phyloP scores from a whole-genome alignment of 2,797 vertebrate genomes.

The Sebastiscus albofasciatus region DNA sequence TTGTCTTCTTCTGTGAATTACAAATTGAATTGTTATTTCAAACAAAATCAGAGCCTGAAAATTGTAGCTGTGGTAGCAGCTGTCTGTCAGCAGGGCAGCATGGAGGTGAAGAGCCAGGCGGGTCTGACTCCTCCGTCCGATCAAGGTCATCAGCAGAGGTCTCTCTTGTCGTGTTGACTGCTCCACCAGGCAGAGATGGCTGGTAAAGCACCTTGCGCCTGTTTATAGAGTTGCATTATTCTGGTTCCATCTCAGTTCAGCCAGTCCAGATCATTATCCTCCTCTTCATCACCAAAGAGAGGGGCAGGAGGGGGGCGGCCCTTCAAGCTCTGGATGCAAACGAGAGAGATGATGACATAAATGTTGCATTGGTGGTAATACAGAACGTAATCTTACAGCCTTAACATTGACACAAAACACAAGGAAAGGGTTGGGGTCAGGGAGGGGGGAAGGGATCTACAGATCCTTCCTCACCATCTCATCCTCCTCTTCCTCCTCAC shows the following conservation, averaged over 20 bases:
- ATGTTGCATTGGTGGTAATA: not conserved
- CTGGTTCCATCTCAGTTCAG: constrained; percentile 81
- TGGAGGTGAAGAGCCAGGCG: not conserved
- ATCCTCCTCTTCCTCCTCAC: constrained; percentile 92
- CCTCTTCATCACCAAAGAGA: constrained; percentile 91
- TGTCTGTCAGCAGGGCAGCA: not conserved
- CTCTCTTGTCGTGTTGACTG: not conserved
- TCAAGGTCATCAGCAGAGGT: not conserved
- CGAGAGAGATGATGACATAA: not conserved
- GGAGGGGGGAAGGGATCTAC: not conserved
- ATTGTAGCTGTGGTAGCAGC: not conserved
- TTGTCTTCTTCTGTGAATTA: constrained; percentile 4
- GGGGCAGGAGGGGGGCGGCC: constrained; percentile 91
- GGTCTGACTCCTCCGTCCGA: not conserved
- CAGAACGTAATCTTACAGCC: not conserved
- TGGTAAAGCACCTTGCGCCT: not conserved
- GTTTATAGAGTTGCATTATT: not conserved
- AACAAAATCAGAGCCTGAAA: constrained; percentile 13
- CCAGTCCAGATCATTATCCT: constrained; percentile 93
- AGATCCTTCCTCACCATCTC: constrained; percentile 88
- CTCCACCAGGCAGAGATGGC: not conserved
- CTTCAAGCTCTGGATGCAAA: constrained; percentile 88
- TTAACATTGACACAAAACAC: not conserved
- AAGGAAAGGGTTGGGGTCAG: not conserved
- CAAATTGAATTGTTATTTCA: constrained; percentile 6